Evolutionary conservation across 2,113 vertebrate genomes (phyloP).

Genomic region (Microcebus lehilahytsara): DNA sequence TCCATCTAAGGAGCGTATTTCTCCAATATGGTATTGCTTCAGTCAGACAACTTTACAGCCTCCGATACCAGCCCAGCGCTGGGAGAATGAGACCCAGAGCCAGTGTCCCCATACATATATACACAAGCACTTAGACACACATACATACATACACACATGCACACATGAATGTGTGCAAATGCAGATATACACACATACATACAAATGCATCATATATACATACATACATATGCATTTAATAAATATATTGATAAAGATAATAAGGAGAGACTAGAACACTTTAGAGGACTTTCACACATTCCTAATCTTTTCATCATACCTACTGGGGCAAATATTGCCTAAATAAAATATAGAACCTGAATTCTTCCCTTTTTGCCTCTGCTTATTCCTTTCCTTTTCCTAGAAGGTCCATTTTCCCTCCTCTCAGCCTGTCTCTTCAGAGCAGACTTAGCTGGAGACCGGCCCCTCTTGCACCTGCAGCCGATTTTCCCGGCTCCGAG

Average conservation of each 20-base stretch:
- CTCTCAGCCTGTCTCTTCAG: background rate
- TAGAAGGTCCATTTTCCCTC: background rate
- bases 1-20: background rate
- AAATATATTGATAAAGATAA: background rate
- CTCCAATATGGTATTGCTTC: slow-evolving; percentile 35
- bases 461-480: no score
- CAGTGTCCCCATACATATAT: background rate
- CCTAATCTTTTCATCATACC: background rate
- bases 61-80: background rate
- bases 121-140: background rate
- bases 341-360: background rate
- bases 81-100: background rate
- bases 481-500: background rate
- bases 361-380: background rate
- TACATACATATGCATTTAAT: background rate
- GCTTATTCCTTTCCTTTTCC: background rate
- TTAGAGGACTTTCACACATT: background rate
- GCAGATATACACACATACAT: fast-evolving
- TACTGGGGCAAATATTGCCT: background rate
- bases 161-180: fast-evolving
- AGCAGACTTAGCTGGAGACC: background rate
- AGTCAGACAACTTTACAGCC: background rate
- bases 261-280: background rate
- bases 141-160: fast-evolving
- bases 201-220: fast-evolving